Evolutionary conservation across 2,888 invertebrate genomes (phyloP).

Genomic region (Mellilla xanthometata): DNA sequence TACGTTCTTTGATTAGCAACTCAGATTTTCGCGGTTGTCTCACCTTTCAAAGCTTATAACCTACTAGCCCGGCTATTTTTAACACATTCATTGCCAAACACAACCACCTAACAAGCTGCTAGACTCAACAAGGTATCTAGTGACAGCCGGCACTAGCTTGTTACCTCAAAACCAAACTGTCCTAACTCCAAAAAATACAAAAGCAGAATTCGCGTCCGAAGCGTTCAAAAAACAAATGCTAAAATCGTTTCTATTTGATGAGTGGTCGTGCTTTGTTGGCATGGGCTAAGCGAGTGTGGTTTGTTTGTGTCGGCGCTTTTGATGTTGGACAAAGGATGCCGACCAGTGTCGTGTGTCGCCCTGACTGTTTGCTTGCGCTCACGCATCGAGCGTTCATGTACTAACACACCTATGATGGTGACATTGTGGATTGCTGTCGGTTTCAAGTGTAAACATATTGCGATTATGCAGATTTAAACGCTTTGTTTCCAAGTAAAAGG

Average conservation of each 20-base stretch:
- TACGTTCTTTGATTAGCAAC: not conserved
- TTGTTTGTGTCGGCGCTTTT: constrained; percentile 74
- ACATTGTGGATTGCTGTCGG: constrained; percentile 28
- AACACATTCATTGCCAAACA: constrained; percentile 48
- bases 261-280: constrained; percentile 34
- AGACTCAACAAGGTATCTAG: constrained; percentile 75
- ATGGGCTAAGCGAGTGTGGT: constrained; percentile 25
- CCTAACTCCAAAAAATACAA: constrained; percentile 26
- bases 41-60: constrained; percentile 4
- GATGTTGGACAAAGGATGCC: constrained; percentile 74
- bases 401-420: constrained; percentile 34
- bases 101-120: constrained; percentile 54
- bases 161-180: constrained; percentile 27
- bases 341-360: constrained; percentile 74
- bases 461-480: not conserved
- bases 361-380: constrained; percentile 69
- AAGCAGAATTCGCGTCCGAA: constrained; percentile 13
- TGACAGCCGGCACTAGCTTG: constrained; percentile 44
- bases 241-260: constrained; percentile 17
- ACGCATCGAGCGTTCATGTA: constrained; percentile 39
- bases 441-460: constrained; percentile 11
- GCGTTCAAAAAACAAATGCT: constrained; percentile 11
- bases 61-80: constrained; percentile 41
- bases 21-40: constrained; percentile 3
- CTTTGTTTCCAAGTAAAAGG: too few relatives aligned